Evolutionary conservation across 2,113 vertebrate genomes (phyloP), one percentile per base, ranked within the genome.

Genomic region (Hippocampus abdominalis): DNA sequence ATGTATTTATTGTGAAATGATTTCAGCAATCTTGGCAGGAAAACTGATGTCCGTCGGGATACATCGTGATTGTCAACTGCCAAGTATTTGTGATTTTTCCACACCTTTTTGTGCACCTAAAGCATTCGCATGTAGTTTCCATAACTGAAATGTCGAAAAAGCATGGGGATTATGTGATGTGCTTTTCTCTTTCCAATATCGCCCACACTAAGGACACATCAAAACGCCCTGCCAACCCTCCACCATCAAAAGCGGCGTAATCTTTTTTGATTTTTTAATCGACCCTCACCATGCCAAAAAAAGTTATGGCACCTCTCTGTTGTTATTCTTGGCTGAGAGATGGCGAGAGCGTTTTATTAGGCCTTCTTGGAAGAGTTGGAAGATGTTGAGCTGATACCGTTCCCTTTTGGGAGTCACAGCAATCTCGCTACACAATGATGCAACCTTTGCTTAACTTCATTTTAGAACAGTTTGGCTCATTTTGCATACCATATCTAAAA

Each of bases 341-440:
- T 16, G 61, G 74, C 39, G 11, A 48, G 44, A 74, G 27, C 32
- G 53, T 66, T 71, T 81, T 72, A 79, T 85, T 83, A 72, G 46
- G 77, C 70, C 59, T 69, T 81, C 76, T 78, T 72, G 64, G 79
- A 65, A 39, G 18, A 78, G 64, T 23, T 69, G 42, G 42, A 72
- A 73, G 27, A 66, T 78, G 71, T 72, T 79, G 63, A 78, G 73
- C 77, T 83, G 77, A 78, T 82, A 77, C 84, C 79, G 78, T 71
- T 74, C 71, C 75, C 81, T 63, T 67, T 59, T 54, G 75, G 53
- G 72, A 76, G 62, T 68, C 59, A 27, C 27, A 71, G 84, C 81
- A 81, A 81, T 80, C 66, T 61, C 65, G 60, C 70, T 56, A 46
- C 63, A 70, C 68, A 75, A 64, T 88, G 82, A 88, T 77, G 80